These are phyloP conservation scores for Plodia interpunctella DNA, from an alignment of 1,140 invertebrate species.

Conservation along the genomic window DNA sequence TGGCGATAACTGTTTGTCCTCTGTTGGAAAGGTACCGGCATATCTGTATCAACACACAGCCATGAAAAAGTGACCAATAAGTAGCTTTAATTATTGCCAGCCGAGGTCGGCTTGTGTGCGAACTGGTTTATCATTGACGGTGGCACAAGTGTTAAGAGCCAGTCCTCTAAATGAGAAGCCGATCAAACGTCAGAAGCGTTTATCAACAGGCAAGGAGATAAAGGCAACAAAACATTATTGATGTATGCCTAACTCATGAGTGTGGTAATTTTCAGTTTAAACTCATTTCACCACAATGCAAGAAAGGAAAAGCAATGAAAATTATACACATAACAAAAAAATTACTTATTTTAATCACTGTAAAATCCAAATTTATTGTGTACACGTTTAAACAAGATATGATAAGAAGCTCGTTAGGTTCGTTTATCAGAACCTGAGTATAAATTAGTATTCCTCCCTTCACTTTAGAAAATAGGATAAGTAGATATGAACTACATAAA, in stretches of 20 bases:
- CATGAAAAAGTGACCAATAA: slow-evolving; percentile 64
- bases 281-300: too few relatives aligned
- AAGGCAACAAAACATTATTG: too few relatives aligned
- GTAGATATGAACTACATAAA: neutral
- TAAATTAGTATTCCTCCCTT: neutral
- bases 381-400: neutral
- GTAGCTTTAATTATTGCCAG: slow-evolving; percentile 61
- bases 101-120: slow-evolving; percentile 62
- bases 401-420: neutral
- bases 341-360: neutral
- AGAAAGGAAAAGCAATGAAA: too few relatives aligned
- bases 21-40: slow-evolving; percentile 33
- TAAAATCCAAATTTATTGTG: neutral
- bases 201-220: neutral
- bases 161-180: neutral
- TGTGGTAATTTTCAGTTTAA: too few relatives aligned
- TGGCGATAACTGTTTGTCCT: slow-evolving; percentile 33
- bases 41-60: slow-evolving; percentile 58
- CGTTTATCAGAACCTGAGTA: neutral
- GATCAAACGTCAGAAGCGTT: neutral
- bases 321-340: too few relatives aligned
- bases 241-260: too few relatives aligned
- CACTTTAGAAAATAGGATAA: neutral
- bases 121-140: slow-evolving; percentile 66
- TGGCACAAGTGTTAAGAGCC: slow-evolving; percentile 43